Conservation (phyloP, 2,113 vertebrate genomes). For the Bos javanicus region DNA sequence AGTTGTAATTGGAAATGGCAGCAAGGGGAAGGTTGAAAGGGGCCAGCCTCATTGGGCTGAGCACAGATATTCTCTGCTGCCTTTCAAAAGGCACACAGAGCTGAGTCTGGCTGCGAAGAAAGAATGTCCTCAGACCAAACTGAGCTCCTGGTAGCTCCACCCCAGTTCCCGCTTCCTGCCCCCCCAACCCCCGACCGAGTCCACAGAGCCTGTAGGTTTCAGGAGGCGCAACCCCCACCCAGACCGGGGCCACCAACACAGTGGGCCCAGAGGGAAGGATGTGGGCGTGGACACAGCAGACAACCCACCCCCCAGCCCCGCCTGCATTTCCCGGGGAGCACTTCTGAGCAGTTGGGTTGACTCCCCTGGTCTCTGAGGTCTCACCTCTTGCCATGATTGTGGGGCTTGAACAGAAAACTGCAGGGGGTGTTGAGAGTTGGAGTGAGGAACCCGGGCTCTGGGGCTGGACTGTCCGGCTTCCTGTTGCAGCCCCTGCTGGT, state of each 20-base stretch:
- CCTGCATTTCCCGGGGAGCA: neutral
- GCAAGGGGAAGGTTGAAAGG: slow-evolving; percentile 55
- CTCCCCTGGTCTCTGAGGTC: neutral
- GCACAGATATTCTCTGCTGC: slow-evolving; percentile 25
- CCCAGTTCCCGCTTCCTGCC: slow-evolving; percentile 57
- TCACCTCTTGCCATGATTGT: neutral
- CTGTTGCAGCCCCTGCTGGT: neutral
- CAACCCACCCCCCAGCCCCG: neutral
- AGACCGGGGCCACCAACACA: neutral
- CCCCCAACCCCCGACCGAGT: neutral
- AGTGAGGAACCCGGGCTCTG: neutral
- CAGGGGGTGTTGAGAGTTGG: neutral
- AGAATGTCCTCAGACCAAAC: slow-evolving; percentile 35
- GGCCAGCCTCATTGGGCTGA: slow-evolving; percentile 30
- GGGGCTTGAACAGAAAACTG: neutral
- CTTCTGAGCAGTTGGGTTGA: neutral
- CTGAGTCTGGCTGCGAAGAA: slow-evolving; percentile 41
- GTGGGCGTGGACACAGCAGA: neutral
- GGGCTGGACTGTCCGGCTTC: neutral
- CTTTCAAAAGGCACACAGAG: slow-evolving; percentile 42
- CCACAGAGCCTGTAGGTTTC: neutral
- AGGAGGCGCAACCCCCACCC: neutral
- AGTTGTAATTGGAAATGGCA: slow-evolving; percentile 68
- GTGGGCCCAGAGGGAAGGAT: neutral
- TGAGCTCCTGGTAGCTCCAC: slow-evolving; percentile 38